phyloP scores from a whole-genome alignment of 2,797 vertebrate genomes.

The Neopelma chrysocephalum region DNA sequence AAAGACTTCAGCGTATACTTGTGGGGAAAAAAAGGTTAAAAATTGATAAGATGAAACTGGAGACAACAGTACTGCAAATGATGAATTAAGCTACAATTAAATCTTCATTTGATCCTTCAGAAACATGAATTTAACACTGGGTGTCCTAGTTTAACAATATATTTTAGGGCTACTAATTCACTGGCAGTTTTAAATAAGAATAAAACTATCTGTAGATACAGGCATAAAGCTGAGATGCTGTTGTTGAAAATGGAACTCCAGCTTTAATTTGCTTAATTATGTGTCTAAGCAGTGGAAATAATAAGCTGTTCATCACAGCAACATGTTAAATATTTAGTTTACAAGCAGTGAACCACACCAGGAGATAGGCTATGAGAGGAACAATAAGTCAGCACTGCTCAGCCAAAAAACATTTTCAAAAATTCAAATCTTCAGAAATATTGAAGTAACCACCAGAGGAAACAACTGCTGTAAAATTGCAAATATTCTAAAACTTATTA shows the following conservation, averaged over 20 bases:
- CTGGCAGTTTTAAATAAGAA: background rate
- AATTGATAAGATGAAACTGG: background rate
- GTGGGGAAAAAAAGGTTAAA: background rate
- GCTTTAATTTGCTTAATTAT: background rate
- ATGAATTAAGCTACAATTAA: background rate
- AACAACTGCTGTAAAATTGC: background rate
- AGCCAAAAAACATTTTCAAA: background rate
- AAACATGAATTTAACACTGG: background rate
- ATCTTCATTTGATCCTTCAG: too few species aligned
- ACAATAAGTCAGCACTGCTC: background rate
- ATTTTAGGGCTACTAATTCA: background rate
- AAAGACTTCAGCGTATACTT: background rate
- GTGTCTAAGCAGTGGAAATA: background rate
- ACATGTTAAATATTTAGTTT: background rate
- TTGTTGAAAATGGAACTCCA: background rate
- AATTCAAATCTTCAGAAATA: background rate
- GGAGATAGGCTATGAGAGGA: background rate
- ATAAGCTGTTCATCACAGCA: background rate
- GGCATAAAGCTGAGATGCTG: background rate
- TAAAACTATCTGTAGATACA: background rate
- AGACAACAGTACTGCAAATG: background rate
- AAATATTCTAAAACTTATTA: background rate
- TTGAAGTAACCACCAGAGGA: background rate
- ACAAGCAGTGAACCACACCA: background rate
- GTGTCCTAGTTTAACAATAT: background rate